Evolutionary conservation across 2,797 vertebrate species (phyloP), one percentile per base, ranked within the genome.

Genomic region (Trachops cirrhosus): DNA sequence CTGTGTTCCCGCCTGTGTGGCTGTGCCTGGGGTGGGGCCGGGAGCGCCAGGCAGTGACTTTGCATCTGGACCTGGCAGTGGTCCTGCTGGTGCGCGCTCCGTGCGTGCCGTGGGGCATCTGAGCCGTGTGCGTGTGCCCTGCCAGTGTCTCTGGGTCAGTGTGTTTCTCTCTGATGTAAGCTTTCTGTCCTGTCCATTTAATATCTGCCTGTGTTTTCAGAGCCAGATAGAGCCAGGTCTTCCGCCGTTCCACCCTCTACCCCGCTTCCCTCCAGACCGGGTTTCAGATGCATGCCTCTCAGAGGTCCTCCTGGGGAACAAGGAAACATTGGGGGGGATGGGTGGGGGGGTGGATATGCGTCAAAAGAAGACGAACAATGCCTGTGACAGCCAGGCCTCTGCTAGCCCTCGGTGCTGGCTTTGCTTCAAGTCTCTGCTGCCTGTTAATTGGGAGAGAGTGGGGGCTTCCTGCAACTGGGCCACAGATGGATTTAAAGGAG

Each of bases 301-400:
- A 0, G 67, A 92, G 86, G 64, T 95, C 85, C 89, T 91, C 88
- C 64, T 3, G 5, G 44, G 92, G 95, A 95, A 82, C 82, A 71
- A 95, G 97, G 97, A 97, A 97, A 90, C 59, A 34, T 93, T 29
- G 41, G 44, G 44, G 9, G 7, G 9, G 44, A 9, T 9, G 44
- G 44, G 9, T 10, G 44, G 73, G 32, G 70, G 82, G 88, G 96
- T 97, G 96, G 97, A 97, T 98, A 95, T 97, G 96, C 95, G 96
- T 98, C 97, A 98, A 82, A 91, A 93, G 93, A 78, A 86, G 89
- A 85, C 0, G 11, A 97, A 98, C 97, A 98, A 97, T 97, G 94
- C 96, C 34, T 62, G 96, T 94, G 96, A 95, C 92, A 95, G 95
- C 95, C 93, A 97, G 92, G 87, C 96, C 95, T 97, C 87, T 29